Evolutionary conservation across 2,888 invertebrate genomes (phyloP).

Genomic region (Nomada ferruginata): DNA sequence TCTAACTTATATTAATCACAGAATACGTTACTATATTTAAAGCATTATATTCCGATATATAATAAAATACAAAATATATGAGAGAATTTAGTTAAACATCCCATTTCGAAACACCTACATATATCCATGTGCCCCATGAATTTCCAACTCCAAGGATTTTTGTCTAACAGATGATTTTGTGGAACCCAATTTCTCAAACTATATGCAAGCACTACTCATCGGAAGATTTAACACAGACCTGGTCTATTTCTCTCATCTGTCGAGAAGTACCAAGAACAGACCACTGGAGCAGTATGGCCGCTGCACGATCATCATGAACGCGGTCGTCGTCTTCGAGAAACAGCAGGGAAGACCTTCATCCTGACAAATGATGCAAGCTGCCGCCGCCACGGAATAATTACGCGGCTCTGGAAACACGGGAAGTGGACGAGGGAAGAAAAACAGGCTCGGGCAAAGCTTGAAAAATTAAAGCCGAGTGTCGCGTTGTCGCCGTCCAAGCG

Average conservation of each 20-base stretch:
- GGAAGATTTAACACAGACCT: slow-evolving; percentile 11
- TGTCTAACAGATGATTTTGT: too few relatives aligned
- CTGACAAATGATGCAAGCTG: slow-evolving; percentile 75
- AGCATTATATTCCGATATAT: too few relatives aligned
- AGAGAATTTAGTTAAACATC: too few relatives aligned
- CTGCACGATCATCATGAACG: neutral
- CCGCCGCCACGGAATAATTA: slow-evolving; percentile 69
- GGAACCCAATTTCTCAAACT: neutral
- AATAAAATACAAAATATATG: too few relatives aligned
- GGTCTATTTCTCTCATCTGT: slow-evolving; percentile 3
- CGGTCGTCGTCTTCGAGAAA: slow-evolving; percentile 22
- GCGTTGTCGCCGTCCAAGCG: slow-evolving; percentile 37
- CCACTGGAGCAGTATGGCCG: neutral
- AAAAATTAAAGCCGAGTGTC: slow-evolving; percentile 78
- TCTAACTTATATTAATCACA: too few relatives aligned
- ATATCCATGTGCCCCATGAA: too few relatives aligned
- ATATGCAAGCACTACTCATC: neutral
- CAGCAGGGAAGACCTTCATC: slow-evolving; percentile 70
- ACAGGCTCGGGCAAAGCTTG: slow-evolving; percentile 72
- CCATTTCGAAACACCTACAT: too few relatives aligned
- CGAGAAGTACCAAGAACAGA: neutral
- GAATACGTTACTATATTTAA: too few relatives aligned
- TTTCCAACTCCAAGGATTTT: too few relatives aligned
- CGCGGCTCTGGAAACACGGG: slow-evolving; percentile 72
- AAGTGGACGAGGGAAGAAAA: slow-evolving; percentile 64